Base-by-base conservation (phyloP, 2,888 invertebrate species). In the Conistra vaccinii region DNA sequence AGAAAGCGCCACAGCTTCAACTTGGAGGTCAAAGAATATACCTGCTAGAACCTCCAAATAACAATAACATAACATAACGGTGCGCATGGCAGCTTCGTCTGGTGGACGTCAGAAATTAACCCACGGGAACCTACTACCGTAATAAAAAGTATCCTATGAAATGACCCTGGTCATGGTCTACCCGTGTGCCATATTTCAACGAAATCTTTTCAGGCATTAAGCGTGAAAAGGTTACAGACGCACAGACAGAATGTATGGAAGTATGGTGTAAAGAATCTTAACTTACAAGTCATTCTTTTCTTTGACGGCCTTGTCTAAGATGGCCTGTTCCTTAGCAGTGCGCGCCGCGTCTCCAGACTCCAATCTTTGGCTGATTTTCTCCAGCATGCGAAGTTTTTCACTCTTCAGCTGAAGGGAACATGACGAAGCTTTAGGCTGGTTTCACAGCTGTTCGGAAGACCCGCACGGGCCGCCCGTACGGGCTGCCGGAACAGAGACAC, bases 271-370 rank as follows among this genome's bases (percentile, higher is more conserved):
- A 62, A 39, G 2, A 14, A 23, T 6, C 2, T 32, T 23, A 51
- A 88, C 93, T 92, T n/a, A 96, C 96, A 82, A 61, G 0, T 87
- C 93, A 23, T 91, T 88, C 75, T 90, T 92, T 90, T 97, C 97
- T 23, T 91, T 92, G 42, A 96, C 86, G 23, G 97, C 97, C 51
- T 96, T 97, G 26, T 95, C 92, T 0, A 97, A 87, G 0, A 94
- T 94, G n/a, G 92, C 95, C 29, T 95, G 94, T 55, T 97, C 97
- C 63, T 91, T 90, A 1, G 90, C 92, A 2, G 94, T 93, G 1
- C 95, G 94, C 39, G 90, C 93, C 23, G 94, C 94, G 45, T 95
- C 94, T 0, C 96, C 94, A 0, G 94, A 93, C 67, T 93, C 93
- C 78, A 97, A 86, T 76, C 93, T 91, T 65, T 92, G 85, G 70